These are phyloP conservation scores for Pollachius pollachius DNA, from an alignment of 2,113 vertebrate species.

Conservation along the genomic window DNA sequence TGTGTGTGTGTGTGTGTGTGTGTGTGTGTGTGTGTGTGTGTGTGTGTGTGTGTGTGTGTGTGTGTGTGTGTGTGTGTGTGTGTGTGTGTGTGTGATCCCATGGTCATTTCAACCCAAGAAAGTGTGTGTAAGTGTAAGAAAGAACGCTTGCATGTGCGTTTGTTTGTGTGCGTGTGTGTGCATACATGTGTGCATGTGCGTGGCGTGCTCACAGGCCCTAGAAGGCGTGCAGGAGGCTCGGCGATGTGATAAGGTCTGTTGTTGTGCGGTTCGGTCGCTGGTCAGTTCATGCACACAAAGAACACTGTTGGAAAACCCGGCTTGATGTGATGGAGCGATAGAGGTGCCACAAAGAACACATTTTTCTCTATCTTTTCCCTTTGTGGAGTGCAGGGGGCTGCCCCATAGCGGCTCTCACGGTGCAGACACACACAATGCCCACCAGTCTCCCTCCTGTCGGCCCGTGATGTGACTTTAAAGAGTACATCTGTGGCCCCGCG, in stretches of 20 bases:
- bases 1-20: neutral
- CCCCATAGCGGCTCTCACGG: slow-evolving; percentile 22
- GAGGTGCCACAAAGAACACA: slow-evolving; percentile 57
- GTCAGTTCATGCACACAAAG: slow-evolving; percentile 55
- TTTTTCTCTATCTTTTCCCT: slow-evolving; percentile 51
- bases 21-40: neutral
- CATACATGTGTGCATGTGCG: neutral
- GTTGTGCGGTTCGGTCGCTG: slow-evolving; percentile 34
- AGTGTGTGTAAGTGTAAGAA: neutral
- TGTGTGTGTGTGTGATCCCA: neutral
- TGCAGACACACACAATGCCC: neutral
- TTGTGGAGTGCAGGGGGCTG: slow-evolving; percentile 37
- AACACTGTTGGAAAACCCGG: slow-evolving; percentile 45
- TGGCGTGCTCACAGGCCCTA: no score
- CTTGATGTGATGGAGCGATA: slow-evolving; percentile 42
- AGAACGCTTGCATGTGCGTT: neutral
- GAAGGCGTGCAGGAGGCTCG: slow-evolving; percentile 13
- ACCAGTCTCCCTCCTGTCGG: no score
- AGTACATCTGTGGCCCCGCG: no score
- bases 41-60: slow-evolving; percentile 8
- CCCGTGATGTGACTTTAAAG: no score
- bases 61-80: slow-evolving; percentile 6
- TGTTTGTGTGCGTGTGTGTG: neutral
- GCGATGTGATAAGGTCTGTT: slow-evolving; percentile 47
- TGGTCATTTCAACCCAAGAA: neutral